Conservation (phyloP, 2,797 vertebrate genomes). For the Mergus octosetaceus region DNA sequence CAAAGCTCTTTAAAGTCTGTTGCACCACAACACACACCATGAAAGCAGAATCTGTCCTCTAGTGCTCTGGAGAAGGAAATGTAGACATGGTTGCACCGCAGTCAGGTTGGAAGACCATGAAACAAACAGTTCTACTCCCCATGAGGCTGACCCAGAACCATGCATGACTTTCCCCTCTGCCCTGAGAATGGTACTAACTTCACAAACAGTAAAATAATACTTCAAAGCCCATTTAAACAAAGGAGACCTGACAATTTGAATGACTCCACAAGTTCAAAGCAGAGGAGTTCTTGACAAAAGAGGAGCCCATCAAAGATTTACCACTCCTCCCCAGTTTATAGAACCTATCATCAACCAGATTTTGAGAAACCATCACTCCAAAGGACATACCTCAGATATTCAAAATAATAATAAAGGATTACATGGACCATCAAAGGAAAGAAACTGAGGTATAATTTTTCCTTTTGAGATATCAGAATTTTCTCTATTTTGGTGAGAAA, state of each 20-base stretch:
- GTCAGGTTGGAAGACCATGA: neutral
- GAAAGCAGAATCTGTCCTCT: neutral
- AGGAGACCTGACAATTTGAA: neutral
- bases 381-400: neutral
- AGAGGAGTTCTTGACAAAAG: neutral
- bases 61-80: neutral
- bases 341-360: neutral
- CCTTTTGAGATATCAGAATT: neutral
- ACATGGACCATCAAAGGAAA: neutral
- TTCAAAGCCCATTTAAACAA: neutral
- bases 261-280: neutral
- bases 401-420: neutral
- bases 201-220: no score
- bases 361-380: neutral
- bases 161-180: neutral
- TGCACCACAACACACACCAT: neutral
- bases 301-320: neutral
- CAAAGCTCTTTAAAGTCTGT: neutral
- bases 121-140: neutral
- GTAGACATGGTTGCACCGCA: neutral
- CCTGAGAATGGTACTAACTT: rapidly evolving
- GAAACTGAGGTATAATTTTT: neutral
- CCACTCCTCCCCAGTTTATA: neutral
- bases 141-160: neutral
- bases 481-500: neutral